Percentiles rank a stretch among this genome's conserved stretches.
Evolutionary conservation across 2,888 invertebrate species (phyloP).

Genomic region (Ectropis crepuscularia): DNA sequence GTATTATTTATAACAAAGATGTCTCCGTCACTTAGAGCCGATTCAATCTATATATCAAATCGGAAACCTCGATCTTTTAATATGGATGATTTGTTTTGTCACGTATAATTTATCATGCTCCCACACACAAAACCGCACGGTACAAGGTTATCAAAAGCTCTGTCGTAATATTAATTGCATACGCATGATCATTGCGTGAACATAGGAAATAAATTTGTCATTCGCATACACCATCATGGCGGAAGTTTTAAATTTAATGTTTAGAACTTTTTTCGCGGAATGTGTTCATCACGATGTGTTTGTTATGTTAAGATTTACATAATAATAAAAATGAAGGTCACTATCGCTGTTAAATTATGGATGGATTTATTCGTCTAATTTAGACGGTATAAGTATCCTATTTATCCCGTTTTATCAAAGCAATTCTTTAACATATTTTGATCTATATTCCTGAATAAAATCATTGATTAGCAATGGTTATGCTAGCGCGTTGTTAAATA

Average conservation of each 20-base stretch:
- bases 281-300: background rate
- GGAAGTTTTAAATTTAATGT: constrained; percentile 11
- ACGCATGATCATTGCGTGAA: constrained; percentile 23
- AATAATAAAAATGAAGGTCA: background rate
- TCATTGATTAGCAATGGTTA: no score
- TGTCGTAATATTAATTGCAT: constrained; percentile 30
- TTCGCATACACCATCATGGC: constrained; percentile 5
- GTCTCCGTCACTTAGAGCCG: constrained; percentile 9
- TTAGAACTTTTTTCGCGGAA: background rate
- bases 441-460: no score
- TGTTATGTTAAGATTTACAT: background rate
- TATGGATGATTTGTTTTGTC: constrained; percentile 33
- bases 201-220: constrained; percentile 8
- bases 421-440: no score
- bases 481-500: no score
- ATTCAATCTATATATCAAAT: constrained; percentile 20
- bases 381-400: no score
- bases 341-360: background rate
- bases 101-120: constrained; percentile 38
- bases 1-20: constrained; percentile 46
- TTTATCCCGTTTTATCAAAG: no score
- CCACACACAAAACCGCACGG: constrained; percentile 32
- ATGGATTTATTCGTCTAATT: background rate
- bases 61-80: constrained; percentile 36
- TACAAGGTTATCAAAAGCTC: constrained; percentile 35